Evolutionary conservation across 2,797 vertebrate genomes (phyloP), one percentile per base, ranked within the genome.

Genomic region (Xiphophorus birchmanni): DNA sequence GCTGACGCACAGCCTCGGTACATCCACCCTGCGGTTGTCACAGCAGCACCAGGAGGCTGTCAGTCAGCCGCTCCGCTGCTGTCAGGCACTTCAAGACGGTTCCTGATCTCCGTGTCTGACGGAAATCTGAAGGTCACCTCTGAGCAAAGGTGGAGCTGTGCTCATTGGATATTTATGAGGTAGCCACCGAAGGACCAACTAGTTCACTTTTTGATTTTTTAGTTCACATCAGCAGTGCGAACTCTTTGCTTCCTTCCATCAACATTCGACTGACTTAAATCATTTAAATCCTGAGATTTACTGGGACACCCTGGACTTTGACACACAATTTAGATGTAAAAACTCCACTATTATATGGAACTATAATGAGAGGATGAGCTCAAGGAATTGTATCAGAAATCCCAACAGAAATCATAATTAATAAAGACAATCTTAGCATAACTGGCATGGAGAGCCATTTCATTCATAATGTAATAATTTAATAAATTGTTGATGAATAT

Each of bases 71-170:
- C 35, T 37, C 35, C 32, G 8, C 15, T 15, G 37, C 42, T 45
- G 75, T 76, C 74, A 60, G 40, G 29, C 26, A 11, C 37, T 17
- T 63, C n/a, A 18, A 18, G 42, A 21, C 11, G 56, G 15, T 32
- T 45, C 65, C 74, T 76, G 74, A 75, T 44, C 74, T 75, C 29
- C 10, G 2, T 42, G 11, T 69, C 37, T 69, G 65, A 69, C 10
- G 37, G 65, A 10, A 40, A 67, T 18, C 35, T 40, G 35, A 40
- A 67, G 65, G 65, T 67, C 65, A 40, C 23, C 35, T 23, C 21
- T 67, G 65, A 23, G 65, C 65, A 26, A 13, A 69, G 65, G 37
- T 69, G 65, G 74, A 75, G 74, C 21, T 75, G 26, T 44, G 12
- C 52, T 42, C 37, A 40, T 56, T 73, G 72, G 72, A 8, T 48